A percentile compares a stretch with the other conserved stretches of the same genome.
Conservation (phyloP, 1,140 invertebrate species). For the Tigriopus japonicus region DNA sequence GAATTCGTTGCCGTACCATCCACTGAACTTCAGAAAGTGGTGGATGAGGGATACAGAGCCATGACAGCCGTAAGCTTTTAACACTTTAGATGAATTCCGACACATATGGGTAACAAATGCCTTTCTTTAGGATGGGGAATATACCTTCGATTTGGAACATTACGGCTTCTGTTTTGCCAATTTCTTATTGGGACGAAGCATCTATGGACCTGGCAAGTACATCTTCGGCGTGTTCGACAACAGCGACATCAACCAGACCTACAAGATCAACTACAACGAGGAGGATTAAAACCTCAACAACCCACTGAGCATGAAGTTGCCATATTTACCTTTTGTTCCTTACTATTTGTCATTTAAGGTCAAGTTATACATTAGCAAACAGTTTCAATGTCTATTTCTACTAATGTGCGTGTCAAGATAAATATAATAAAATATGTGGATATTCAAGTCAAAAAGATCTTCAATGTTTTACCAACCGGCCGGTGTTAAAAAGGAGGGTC, state of each 20-base stretch:
- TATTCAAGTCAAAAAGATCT: too few species aligned
- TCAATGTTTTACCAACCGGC: too few species aligned
- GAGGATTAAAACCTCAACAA: background rate
- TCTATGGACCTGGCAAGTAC: slow-evolving; percentile 19
- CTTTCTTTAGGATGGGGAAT: background rate
- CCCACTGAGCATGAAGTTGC: too few species aligned
- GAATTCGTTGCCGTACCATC: slow-evolving; percentile 17
- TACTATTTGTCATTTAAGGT: too few species aligned
- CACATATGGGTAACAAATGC: background rate
- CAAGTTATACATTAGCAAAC: too few species aligned
- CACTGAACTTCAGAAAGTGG: slow-evolving; percentile 16
- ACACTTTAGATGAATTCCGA: background rate
- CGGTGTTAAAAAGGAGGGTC: too few species aligned
- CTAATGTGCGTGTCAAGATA: too few species aligned
- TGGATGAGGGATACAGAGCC: slow-evolving; percentile 17
- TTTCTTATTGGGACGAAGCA: slow-evolving; percentile 19
- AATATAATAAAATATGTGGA: too few species aligned
- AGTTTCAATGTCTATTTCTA: too few species aligned
- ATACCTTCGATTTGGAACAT: background rate
- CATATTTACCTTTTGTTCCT: too few species aligned
- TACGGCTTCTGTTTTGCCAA: slow-evolving; percentile 1
- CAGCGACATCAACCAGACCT: slow-evolving; percentile 16
- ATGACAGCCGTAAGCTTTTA: slow-evolving; percentile 17
- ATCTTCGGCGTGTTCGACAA: slow-evolving; percentile 20
- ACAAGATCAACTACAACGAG: slow-evolving; percentile 17